These are phyloP conservation scores for Cairina moschata DNA, from an alignment of 2,113 vertebrate genomes.

Conservation along the genomic window DNA sequence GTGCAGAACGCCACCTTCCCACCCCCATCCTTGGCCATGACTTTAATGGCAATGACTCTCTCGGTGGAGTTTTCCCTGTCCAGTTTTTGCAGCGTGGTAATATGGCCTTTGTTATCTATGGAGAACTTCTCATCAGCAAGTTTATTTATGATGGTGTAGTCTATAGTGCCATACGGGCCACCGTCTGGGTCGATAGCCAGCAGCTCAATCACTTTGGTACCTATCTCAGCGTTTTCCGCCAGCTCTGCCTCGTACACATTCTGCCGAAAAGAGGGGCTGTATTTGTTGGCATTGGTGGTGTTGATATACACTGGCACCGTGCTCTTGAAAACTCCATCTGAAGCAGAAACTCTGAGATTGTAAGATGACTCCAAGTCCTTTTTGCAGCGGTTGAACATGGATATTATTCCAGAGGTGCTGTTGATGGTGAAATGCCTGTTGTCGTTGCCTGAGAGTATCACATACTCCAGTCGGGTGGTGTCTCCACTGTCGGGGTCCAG, in stretches of 20 bases:
- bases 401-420: slow-evolving; percentile 92
- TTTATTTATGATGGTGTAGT: slow-evolving; percentile 97
- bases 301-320: slow-evolving; percentile 93
- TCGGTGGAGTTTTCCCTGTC: slow-evolving; percentile 95
- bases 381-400: slow-evolving; percentile 91
- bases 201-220: slow-evolving; percentile 93
- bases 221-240: slow-evolving; percentile 91
- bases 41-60: slow-evolving; percentile 92
- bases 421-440: slow-evolving; percentile 93
- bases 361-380: slow-evolving; percentile 89
- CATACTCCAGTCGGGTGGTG: slow-evolving; percentile 84
- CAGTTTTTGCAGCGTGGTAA: slow-evolving; percentile 87
- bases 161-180: slow-evolving; percentile 90
- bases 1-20: slow-evolving; percentile 95
- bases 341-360: slow-evolving; percentile 89
- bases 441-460: slow-evolving; percentile 93
- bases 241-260: slow-evolving; percentile 92
- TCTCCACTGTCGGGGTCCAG: slow-evolving; percentile 88
- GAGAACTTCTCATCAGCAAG: slow-evolving; percentile 92
- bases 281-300: slow-evolving; percentile 90
- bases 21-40: slow-evolving; percentile 95
- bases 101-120: slow-evolving; percentile 85
- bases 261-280: slow-evolving; percentile 90
- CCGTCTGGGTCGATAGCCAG: slow-evolving; percentile 91
- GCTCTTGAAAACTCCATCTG: slow-evolving; percentile 93